Conservation (phyloP, 2,888 invertebrate species). For the Dasysyrphus tricinctus region DNA sequence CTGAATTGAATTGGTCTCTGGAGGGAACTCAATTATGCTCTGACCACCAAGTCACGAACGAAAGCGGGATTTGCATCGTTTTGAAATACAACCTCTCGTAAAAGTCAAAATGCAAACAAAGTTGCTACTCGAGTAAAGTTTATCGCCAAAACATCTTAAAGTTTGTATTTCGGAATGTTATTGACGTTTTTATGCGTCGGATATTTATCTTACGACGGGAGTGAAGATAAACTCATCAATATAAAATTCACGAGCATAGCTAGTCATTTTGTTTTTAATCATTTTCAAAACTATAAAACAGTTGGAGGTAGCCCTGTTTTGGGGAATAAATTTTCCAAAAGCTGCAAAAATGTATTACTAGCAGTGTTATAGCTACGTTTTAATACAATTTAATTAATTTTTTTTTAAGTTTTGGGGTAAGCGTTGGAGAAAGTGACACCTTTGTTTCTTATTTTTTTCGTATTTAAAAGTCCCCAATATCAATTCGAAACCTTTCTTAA, state of each 20-base stretch:
- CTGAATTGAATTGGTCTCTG: constrained; percentile 20
- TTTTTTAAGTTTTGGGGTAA: not conserved
- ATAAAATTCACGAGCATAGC: not conserved
- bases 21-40: constrained; percentile 63
- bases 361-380: too few relatives aligned
- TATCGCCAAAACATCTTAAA: constrained; percentile 27
- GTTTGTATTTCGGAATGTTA: constrained; percentile 7
- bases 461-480: not conserved
- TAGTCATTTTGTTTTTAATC: not conserved
- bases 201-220: not conserved
- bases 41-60: constrained; percentile 18
- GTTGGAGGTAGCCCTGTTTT: not conserved
- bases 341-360: not conserved
- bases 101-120: constrained; percentile 70
- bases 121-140: constrained; percentile 50
- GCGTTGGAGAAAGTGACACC: not conserved
- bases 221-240: constrained; percentile 9
- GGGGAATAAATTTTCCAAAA: not conserved
- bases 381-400: too few relatives aligned
- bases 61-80: not conserved
- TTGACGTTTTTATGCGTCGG: constrained; percentile 18
- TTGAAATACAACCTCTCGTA: constrained; percentile 67
- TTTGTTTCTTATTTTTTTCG: not conserved
- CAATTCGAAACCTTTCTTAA: not conserved
- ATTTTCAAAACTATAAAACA: constrained; percentile 11